Evolutionary conservation across 2,888 invertebrate species (phyloP).

Genomic region (Smittia sp.): DNA sequence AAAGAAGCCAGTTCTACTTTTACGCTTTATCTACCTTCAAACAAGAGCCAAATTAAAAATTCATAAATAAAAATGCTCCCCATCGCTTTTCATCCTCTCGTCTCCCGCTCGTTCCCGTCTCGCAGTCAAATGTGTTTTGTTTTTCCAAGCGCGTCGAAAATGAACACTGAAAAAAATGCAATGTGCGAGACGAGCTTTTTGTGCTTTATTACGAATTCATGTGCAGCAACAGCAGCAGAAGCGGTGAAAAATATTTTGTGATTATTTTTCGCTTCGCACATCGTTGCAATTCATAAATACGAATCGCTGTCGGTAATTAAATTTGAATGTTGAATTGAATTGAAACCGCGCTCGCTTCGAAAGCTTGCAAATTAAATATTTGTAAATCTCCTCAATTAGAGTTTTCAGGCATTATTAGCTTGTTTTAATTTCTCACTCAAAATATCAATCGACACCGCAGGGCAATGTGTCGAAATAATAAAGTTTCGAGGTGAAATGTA

Average conservation of each 20-base stretch:
- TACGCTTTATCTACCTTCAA: neutral
- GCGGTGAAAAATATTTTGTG: neutral
- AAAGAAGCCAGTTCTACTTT: neutral
- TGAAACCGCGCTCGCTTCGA: neutral
- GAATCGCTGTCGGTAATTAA: slow-evolving; percentile 20
- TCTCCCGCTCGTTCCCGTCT: neutral
- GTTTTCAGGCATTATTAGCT: neutral
- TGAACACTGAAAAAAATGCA: neutral
- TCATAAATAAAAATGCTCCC: neutral
- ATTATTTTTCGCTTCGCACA: neutral
- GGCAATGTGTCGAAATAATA: too few relatives aligned
- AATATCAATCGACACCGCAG: too few relatives aligned
- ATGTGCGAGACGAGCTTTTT: neutral
- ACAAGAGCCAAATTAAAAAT: slow-evolving; percentile 14
- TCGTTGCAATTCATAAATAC: slow-evolving; percentile 1
- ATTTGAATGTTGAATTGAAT: slow-evolving; percentile 26
- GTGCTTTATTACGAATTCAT: slow-evolving; percentile 22
- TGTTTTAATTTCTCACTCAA: neutral
- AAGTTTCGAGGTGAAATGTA: too few relatives aligned
- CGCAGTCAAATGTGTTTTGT: neutral
- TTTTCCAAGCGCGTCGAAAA: neutral
- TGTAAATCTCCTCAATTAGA: slow-evolving; percentile 27
- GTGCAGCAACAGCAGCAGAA: neutral
- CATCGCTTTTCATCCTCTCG: neutral
- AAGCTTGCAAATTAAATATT: slow-evolving; percentile 21